phyloP scores from a whole-genome alignment of 2,888 invertebrate genomes.

The Drosophila infuscata region DNA sequence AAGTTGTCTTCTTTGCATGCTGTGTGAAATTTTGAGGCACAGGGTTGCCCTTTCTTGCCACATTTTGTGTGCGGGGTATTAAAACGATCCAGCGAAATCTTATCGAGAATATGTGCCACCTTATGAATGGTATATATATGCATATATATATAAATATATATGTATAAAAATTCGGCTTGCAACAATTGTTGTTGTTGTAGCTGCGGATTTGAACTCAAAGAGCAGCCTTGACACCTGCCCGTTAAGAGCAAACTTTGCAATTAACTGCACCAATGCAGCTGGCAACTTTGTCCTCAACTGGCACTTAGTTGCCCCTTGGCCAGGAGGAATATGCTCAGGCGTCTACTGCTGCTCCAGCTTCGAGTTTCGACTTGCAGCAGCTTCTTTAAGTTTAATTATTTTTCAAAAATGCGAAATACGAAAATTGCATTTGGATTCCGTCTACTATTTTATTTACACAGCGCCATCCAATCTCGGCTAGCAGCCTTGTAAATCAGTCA shows the following conservation, averaged over 20 bases:
- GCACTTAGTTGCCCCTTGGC: constrained; percentile 33
- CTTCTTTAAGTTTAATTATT: constrained; percentile 78
- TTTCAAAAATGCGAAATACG: constrained; percentile 79
- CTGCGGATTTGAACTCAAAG: constrained; percentile 37
- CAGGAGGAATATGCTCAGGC: neutral
- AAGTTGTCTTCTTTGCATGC: neutral
- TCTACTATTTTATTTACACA: constrained; percentile 81
- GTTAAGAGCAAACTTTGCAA: constrained; percentile 63
- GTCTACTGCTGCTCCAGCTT: neutral
- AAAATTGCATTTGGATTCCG: constrained; percentile 76
- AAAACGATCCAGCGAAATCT: constrained; percentile 26
- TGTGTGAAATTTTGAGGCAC: neutral
- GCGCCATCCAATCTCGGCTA: constrained; percentile 80
- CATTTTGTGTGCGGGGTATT: constrained; percentile 3
- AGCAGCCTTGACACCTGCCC: constrained; percentile 68
- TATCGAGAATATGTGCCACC: constrained; percentile 66
- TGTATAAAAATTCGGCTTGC: constrained; percentile 18
- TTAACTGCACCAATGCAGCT: constrained; percentile 72
- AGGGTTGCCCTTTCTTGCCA: no score
- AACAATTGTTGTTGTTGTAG: constrained; percentile 26
- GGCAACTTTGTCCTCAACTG: constrained; percentile 62
- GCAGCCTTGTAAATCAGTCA: constrained; percentile 82
- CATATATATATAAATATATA: neutral
- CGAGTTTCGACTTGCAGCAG: constrained; percentile 22
- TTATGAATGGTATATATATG: constrained; percentile 12